These are phyloP conservation scores for Nowickia ferox DNA, from an alignment of 2,888 invertebrate genomes.

Conservation along the genomic window DNA sequence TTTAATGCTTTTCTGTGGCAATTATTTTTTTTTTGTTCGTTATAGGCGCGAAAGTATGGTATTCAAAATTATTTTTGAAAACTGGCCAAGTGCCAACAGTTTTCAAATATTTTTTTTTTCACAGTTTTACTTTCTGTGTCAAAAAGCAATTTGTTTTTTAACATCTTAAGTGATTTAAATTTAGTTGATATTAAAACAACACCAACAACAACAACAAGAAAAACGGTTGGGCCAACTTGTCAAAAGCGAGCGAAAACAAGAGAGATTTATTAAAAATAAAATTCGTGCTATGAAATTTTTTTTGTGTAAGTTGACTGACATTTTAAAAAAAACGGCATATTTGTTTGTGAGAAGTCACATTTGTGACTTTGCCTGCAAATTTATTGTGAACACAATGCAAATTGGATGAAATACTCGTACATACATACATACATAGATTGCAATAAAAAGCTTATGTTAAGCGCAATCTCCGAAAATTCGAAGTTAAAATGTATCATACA, in stretches of 20 bases:
- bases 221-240: conserved; percentile 7
- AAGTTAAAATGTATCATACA: too few relatives aligned
- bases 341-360: too few relatives aligned
- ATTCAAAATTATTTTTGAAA: conserved; percentile 11
- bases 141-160: conserved; percentile 14
- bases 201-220: neutral
- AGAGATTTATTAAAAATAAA: neutral
- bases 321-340: neutral
- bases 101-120: conserved; percentile 2
- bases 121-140: conserved; percentile 12
- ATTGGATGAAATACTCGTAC: too few relatives aligned
- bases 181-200: conserved; percentile 24
- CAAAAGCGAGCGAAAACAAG: conserved; percentile 9
- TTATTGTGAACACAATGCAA: too few relatives aligned
- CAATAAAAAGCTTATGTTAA: too few relatives aligned
- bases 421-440: too few relatives aligned
- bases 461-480: too few relatives aligned
- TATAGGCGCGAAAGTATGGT: conserved; percentile 3
- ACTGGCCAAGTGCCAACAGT: conserved; percentile 20
- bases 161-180: conserved; percentile 37
- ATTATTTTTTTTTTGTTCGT: conserved; percentile 22
- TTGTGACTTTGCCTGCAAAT: too few relatives aligned
- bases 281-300: neutral
- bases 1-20: conserved; percentile 10
- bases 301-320: neutral